phyloP scores from a whole-genome alignment of 2,797 vertebrate species.

The Lithobates sylvaticus region DNA sequence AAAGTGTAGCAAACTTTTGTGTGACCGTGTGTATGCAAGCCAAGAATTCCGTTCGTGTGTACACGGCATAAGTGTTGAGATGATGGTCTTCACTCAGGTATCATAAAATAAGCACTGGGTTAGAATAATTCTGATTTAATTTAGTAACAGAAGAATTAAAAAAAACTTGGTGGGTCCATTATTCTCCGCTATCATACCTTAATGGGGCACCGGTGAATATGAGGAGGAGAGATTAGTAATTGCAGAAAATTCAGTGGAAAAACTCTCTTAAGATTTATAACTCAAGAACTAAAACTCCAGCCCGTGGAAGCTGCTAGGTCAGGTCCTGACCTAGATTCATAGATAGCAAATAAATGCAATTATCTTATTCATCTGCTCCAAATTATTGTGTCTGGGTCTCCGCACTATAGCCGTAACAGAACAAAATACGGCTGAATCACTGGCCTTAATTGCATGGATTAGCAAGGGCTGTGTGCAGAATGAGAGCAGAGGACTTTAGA shows the following conservation, averaged over 20 bases:
- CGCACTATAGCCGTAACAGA: slow-evolving; percentile 61
- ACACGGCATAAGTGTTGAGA: no score
- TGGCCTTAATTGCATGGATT: slow-evolving; percentile 62
- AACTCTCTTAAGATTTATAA: slow-evolving; percentile 65
- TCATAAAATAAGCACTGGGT: no score
- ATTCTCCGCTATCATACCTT: not conserved
- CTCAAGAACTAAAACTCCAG: slow-evolving; percentile 60
- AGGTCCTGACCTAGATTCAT: slow-evolving; percentile 67
- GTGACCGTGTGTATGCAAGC: no score
- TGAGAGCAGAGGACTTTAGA: slow-evolving; percentile 50
- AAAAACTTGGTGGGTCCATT: not conserved
- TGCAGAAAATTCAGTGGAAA: slow-evolving; percentile 56
- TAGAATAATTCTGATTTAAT: not conserved
- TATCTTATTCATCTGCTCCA: slow-evolving; percentile 65
- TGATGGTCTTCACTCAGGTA: not conserved
- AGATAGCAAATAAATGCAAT: slow-evolving; percentile 69
- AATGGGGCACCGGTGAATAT: slow-evolving; percentile 28
- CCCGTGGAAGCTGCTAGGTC: slow-evolving; percentile 65
- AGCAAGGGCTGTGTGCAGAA: slow-evolving; percentile 18
- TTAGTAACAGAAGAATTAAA: not conserved
- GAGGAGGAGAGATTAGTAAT: slow-evolving; percentile 67
- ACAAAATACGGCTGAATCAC: slow-evolving; percentile 59
- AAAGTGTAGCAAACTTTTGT: no score
- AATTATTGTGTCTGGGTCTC: slow-evolving; percentile 62
- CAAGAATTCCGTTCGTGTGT: no score